Evolutionary conservation across 2,888 invertebrate species (phyloP).

Genomic region (Hypercompe scribonia): DNA sequence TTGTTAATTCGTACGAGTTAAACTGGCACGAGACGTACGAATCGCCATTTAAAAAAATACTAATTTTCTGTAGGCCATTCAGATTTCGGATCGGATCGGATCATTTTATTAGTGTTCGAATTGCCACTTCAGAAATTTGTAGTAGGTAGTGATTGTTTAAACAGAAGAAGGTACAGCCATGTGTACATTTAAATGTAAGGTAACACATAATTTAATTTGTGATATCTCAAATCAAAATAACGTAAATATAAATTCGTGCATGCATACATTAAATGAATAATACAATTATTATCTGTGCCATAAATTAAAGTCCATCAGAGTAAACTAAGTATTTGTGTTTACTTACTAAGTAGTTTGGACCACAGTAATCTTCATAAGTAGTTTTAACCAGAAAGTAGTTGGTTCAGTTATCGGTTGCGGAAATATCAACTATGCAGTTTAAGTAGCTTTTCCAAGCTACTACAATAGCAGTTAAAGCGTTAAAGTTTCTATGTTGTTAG

Average conservation of each 20-base stretch:
- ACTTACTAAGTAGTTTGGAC: conserved; percentile 4
- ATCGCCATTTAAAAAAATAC: too few species aligned
- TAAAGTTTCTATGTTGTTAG: too few species aligned
- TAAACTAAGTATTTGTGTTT: background rate
- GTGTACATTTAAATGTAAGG: too few species aligned
- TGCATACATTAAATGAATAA: background rate
- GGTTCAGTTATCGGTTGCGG: background rate
- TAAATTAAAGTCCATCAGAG: background rate
- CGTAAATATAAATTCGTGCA: too few species aligned
- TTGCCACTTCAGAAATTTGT: too few species aligned
- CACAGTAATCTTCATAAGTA: background rate
- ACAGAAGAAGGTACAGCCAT: too few species aligned
- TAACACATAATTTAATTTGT: background rate
- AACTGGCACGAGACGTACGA: too few species aligned
- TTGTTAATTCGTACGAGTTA: too few species aligned
- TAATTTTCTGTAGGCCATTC: too few species aligned
- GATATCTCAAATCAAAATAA: background rate
- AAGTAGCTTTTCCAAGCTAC: background rate
- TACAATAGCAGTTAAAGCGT: background rate
- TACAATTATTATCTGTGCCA: background rate
- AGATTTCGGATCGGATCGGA: too few species aligned
- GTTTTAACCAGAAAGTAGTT: conserved; percentile 1
- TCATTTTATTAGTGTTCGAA: too few species aligned
- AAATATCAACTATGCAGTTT: conserved; percentile 6
- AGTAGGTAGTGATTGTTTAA: too few species aligned